Conservation (phyloP, 2,888 invertebrate species). For the Tholera decimalis region DNA sequence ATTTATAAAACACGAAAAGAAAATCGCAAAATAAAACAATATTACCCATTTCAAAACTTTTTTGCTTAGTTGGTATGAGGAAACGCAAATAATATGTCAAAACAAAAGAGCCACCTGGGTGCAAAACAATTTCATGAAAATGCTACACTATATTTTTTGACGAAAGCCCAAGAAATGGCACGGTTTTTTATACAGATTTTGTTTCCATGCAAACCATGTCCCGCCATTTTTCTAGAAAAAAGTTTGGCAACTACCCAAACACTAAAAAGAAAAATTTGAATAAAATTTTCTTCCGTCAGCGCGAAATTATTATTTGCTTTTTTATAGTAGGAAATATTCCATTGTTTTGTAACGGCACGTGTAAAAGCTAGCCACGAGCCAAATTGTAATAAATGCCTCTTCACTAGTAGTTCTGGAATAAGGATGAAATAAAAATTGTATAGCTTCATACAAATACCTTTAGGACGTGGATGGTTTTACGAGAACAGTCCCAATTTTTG, state of each 20-base stretch:
- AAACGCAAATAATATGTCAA: background rate
- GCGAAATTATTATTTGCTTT: slow-evolving; percentile 38
- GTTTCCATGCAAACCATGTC: slow-evolving; percentile 18
- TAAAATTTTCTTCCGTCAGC: slow-evolving; percentile 36
- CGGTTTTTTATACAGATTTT: slow-evolving; percentile 13
- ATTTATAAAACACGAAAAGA: background rate
- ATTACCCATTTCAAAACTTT: background rate
- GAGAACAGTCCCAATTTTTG: too few relatives aligned
- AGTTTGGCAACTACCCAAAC: slow-evolving; percentile 47
- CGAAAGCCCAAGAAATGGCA: background rate
- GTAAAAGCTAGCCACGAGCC: slow-evolving; percentile 4
- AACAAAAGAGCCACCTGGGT: slow-evolving; percentile 1
- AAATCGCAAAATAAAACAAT: background rate
- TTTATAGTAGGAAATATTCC: slow-evolving; percentile 13
- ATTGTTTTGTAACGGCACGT: slow-evolving; percentile 33
- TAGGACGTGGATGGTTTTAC: too few relatives aligned
- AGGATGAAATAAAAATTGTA: background rate
- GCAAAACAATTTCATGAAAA: background rate
- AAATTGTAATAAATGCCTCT: slow-evolving; percentile 10
- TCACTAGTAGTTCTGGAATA: background rate
- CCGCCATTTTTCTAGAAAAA: slow-evolving; percentile 27
- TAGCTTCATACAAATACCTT: too few relatives aligned
- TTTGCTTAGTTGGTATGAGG: background rate
- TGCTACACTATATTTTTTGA: slow-evolving; percentile 5
- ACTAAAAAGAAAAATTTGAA: slow-evolving; percentile 44